Conservation (phyloP, 2,888 invertebrate species). For the Lasius fuliginosus region DNA sequence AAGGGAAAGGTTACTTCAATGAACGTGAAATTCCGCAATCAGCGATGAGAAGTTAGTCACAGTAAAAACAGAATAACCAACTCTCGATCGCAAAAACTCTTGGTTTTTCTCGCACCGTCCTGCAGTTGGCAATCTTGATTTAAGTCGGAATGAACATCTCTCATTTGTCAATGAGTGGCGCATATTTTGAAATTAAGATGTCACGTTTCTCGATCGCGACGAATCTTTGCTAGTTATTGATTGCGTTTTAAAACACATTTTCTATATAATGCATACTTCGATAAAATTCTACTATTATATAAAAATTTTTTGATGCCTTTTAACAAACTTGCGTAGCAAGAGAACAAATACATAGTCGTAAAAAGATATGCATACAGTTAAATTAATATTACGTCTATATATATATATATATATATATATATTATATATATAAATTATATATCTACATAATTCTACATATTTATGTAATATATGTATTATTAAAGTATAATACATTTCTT, state of each 20-base stretch:
- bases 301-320: neutral
- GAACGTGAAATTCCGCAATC: neutral
- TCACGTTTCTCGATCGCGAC: neutral
- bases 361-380: neutral
- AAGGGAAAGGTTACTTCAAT: neutral
- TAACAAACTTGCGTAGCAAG: neutral
- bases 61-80: neutral
- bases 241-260: neutral
- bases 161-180: neutral
- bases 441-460: constrained; percentile 15
- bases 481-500: constrained; percentile 6
- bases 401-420: constrained; percentile 5
- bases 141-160: too few species aligned
- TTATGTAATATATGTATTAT: constrained; percentile 22
- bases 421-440: constrained; percentile 29
- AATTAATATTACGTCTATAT: neutral
- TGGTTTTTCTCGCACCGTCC: neutral
- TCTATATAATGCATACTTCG: neutral
- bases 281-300: neutral
- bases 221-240: neutral
- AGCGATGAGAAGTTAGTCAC: neutral
- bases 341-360: neutral
- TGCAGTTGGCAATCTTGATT: neutral
- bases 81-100: neutral
- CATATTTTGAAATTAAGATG: neutral